A percentile compares a stretch with the other conserved stretches of the same genome.
Evolutionary conservation across 2,888 invertebrate genomes (phyloP).

Genomic region (Oeneis ivallda): DNA sequence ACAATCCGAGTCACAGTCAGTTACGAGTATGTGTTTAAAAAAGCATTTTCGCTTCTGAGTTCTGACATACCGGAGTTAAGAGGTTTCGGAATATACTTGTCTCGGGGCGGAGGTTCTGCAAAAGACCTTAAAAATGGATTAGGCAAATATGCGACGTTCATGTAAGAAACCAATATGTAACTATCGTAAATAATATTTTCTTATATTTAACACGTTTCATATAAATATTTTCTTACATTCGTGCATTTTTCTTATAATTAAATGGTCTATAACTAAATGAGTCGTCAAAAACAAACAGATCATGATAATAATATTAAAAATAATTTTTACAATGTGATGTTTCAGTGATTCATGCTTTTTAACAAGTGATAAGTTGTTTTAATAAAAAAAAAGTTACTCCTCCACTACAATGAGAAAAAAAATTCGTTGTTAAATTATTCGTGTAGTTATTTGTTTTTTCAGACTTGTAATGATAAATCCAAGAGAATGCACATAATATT

Average conservation of each 20-base stretch:
- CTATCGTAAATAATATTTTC: constrained; percentile 3
- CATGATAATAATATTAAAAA: constrained; percentile 14
- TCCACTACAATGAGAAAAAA: neutral
- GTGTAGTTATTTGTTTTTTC: neutral
- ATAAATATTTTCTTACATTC: constrained; percentile 23
- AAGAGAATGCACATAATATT: neutral
- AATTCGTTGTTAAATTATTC: constrained; percentile 1
- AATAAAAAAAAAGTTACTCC: neutral
- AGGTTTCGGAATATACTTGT: no score
- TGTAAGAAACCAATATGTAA: constrained; percentile 22
- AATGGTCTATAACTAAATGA: neutral
- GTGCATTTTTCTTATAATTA: constrained; percentile 18
- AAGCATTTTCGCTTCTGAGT: no score
- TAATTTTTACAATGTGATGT: constrained; percentile 26
- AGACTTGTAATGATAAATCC: neutral
- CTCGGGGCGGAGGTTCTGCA: no score
- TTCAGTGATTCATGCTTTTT: neutral
- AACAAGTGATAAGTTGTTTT: neutral
- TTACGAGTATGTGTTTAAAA: no score
- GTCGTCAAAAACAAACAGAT: constrained; percentile 18
- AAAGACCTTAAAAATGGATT: constrained; percentile 13
- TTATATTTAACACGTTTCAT: neutral
- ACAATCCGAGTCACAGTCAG: no score
- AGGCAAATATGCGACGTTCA: constrained; percentile 20
- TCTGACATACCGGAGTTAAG: no score